Conservation (phyloP, 2,888 invertebrate genomes). For the Cylloceria caligata region DNA sequence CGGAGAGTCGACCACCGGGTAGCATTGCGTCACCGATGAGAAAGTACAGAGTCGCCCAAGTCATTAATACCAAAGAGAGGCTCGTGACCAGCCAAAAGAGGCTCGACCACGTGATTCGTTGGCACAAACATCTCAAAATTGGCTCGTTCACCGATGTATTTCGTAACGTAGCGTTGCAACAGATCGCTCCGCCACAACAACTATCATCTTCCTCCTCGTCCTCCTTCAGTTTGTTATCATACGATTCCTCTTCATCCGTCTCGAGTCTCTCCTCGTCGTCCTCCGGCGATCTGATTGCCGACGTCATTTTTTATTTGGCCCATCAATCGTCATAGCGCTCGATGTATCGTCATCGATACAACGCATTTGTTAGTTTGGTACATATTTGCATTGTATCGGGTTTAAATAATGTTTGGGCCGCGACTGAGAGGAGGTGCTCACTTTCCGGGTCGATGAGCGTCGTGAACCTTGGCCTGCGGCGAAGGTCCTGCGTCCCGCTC, state of each 20-base stretch:
- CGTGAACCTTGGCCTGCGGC: not conserved
- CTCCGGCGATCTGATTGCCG: slow-evolving; percentile 47
- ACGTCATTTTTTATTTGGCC: slow-evolving; percentile 9
- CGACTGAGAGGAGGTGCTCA: slow-evolving; percentile 20
- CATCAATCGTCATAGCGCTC: not conserved
- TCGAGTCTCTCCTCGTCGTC: slow-evolving; percentile 15
- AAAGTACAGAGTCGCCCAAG: slow-evolving; percentile 75
- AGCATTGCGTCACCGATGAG: slow-evolving; percentile 76
- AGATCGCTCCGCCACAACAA: slow-evolving; percentile 77
- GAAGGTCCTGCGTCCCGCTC: slow-evolving; percentile 3
- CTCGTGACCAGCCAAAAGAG: slow-evolving; percentile 74
- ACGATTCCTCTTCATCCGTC: slow-evolving; percentile 21
- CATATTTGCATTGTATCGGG: not conserved
- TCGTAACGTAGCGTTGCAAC: slow-evolving; percentile 74
- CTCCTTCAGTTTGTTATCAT: slow-evolving; percentile 1
- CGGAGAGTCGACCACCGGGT: slow-evolving; percentile 76
- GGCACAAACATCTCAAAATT: slow-evolving; percentile 61
- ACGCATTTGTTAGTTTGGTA: not conserved
- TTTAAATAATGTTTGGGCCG: not conserved
- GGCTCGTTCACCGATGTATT: slow-evolving; percentile 73
- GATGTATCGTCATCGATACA: not conserved
- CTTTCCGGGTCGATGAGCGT: slow-evolving; percentile 9
- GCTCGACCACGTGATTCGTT: slow-evolving; percentile 74
- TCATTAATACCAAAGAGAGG: slow-evolving; percentile 61
- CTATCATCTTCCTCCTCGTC: slow-evolving; percentile 45